Percentiles rank a stretch among this genome's conserved stretches.
phyloP scores from a whole-genome alignment of 2,888 invertebrate genomes.

The Sepiola atlantica region DNA sequence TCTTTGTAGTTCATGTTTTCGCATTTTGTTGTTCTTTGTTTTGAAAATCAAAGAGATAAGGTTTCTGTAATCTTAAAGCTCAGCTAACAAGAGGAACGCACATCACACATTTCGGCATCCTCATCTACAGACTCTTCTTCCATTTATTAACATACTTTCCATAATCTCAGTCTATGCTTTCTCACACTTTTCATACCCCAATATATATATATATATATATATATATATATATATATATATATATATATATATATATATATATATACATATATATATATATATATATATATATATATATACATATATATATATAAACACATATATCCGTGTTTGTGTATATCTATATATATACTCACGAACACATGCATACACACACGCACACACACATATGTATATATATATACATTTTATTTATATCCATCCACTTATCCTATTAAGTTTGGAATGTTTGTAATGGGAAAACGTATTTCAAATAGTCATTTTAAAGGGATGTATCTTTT shows the following conservation, averaged over 20 bases:
- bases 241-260: neutral
- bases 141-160: constrained; percentile 20
- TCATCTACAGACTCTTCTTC: neutral
- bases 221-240: neutral
- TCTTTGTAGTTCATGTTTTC: neutral
- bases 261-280: neutral
- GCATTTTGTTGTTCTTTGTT: constrained; percentile 4
- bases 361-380: too few relatives aligned
- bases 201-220: neutral
- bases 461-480: too few relatives aligned
- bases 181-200: neutral
- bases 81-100: neutral
- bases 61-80: neutral
- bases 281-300: too few relatives aligned
- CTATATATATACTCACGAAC: too few relatives aligned
- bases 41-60: neutral
- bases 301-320: too few relatives aligned
- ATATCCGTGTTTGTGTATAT: too few relatives aligned
- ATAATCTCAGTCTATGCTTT: neutral
- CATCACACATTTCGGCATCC: neutral
- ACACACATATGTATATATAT: too few relatives aligned
- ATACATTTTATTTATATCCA: too few relatives aligned
- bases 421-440: too few relatives aligned
- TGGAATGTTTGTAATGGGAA: too few relatives aligned
- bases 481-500: too few relatives aligned